Evolutionary conservation across 2,888 invertebrate species (phyloP).

Genomic region (Anorthoa munda): DNA sequence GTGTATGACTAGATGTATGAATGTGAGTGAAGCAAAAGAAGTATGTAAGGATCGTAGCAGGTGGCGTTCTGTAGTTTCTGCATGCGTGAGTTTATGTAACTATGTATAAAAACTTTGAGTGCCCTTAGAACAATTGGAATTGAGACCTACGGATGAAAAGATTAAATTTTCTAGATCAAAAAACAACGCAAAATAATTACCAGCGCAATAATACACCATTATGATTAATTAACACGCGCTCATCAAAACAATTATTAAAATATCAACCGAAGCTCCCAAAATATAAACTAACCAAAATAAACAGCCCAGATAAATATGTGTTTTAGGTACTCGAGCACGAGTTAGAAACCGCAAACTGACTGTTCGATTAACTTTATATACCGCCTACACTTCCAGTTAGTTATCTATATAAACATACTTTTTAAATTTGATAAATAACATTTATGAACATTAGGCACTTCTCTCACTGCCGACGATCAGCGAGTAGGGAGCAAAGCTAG

Average conservation of each 20-base stretch:
- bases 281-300: constrained; percentile 4
- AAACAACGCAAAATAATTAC: background rate
- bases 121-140: too few species aligned
- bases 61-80: too few species aligned
- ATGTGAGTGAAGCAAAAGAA: too few species aligned
- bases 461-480: too few species aligned
- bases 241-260: constrained; percentile 10
- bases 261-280: background rate
- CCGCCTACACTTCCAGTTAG: background rate
- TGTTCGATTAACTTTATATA: constrained; percentile 10
- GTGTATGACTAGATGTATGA: too few species aligned
- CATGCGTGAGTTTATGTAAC: too few species aligned
- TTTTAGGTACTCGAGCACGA: constrained; percentile 18
- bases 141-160: too few species aligned
- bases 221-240: constrained; percentile 1
- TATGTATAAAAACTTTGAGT: too few species aligned
- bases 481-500: too few species aligned
- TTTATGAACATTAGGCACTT: background rate
- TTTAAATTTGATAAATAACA: background rate
- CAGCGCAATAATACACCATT: background rate
- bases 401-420: background rate
- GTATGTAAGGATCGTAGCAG: too few species aligned
- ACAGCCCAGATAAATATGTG: constrained; percentile 23
- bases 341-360: constrained; percentile 21
- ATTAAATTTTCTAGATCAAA: background rate